Evolutionary conservation across 2,113 vertebrate species (phyloP).

Genomic region (Etheostoma spectabile): DNA sequence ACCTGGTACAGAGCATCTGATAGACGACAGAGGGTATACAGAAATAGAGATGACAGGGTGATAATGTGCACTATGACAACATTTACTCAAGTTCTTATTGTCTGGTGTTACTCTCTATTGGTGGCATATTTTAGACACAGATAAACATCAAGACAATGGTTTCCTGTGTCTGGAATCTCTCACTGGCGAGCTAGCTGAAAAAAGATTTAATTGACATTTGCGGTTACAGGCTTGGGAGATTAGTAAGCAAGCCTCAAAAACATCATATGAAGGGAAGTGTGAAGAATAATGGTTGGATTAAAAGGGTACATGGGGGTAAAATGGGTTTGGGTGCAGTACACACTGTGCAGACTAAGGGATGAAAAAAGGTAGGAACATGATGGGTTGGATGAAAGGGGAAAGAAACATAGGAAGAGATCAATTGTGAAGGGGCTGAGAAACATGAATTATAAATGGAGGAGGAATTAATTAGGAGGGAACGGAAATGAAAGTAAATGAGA

Average conservation of each 20-base stretch:
- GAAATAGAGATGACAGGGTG: constrained; percentile 8
- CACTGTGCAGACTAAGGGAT: constrained; percentile 12
- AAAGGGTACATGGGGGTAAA: constrained; percentile 25
- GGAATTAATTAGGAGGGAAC: constrained; percentile 63
- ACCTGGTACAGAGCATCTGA: constrained; percentile 88
- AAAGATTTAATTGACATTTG: constrained; percentile 30
- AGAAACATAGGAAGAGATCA: constrained; percentile 68
- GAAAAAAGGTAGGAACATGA: too few species aligned
- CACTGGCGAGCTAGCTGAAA: constrained; percentile 14
- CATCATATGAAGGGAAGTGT: constrained; percentile 5
- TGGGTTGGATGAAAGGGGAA: constrained; percentile 13
- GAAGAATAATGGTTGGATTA: background rate
- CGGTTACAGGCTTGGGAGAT: background rate
- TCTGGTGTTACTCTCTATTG: background rate
- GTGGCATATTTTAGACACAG: background rate
- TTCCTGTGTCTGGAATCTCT: constrained; percentile 24
- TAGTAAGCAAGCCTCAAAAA: background rate
- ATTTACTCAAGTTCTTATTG: background rate
- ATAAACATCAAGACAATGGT: constrained; percentile 27
- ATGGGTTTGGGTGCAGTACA: constrained; percentile 12
- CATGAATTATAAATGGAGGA: constrained; percentile 77
- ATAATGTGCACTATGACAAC: constrained; percentile 19
- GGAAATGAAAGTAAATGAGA: constrained; percentile 58
- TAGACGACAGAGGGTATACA: constrained; percentile 2
- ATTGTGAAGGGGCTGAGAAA: constrained; percentile 66